Percentiles rank a stretch among this genome's conserved stretches.
phyloP scores from a whole-genome alignment of 2,888 invertebrate genomes.

The Drosophila picticornis region DNA sequence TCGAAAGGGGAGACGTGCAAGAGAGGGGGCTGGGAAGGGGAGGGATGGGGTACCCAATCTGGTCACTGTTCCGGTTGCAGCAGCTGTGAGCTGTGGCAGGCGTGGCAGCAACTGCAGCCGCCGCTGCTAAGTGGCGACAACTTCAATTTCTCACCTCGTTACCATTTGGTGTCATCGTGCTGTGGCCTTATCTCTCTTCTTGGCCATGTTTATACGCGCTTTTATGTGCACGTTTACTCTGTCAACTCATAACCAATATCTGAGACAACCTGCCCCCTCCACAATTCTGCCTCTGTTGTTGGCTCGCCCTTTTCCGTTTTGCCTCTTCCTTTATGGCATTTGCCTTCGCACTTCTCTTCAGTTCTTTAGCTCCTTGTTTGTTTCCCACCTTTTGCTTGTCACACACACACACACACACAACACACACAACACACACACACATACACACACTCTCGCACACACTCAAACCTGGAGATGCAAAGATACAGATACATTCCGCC shows the following conservation, averaged over 20 bases:
- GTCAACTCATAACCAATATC: constrained; percentile 57
- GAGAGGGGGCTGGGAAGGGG: neutral
- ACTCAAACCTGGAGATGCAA: constrained; percentile 34
- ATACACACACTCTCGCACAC: constrained; percentile 13
- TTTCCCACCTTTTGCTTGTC: constrained; percentile 2
- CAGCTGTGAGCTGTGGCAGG: neutral
- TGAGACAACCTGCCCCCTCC: neutral
- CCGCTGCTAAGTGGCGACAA: constrained; percentile 19
- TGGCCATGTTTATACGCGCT: constrained; percentile 54
- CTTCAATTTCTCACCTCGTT: constrained; percentile 58
- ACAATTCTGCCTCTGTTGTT: neutral
- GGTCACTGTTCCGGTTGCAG: constrained; percentile 40
- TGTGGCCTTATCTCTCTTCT: constrained; percentile 44
- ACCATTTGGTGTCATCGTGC: constrained; percentile 22
- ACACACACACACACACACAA: constrained; percentile 24
- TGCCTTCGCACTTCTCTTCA: constrained; percentile 27
- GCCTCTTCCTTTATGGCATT: constrained; percentile 41
- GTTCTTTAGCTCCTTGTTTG: neutral
- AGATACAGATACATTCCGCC: constrained; percentile 52
- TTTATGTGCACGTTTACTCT: constrained; percentile 57
- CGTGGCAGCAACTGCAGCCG: constrained; percentile 20
- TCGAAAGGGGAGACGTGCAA: neutral
- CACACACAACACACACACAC: constrained; percentile 28
- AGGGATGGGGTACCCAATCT: neutral
- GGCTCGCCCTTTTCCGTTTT: constrained; percentile 58